Evolutionary conservation across 2,113 vertebrate genomes (phyloP).

Genomic region (Eulemur rufifrons): DNA sequence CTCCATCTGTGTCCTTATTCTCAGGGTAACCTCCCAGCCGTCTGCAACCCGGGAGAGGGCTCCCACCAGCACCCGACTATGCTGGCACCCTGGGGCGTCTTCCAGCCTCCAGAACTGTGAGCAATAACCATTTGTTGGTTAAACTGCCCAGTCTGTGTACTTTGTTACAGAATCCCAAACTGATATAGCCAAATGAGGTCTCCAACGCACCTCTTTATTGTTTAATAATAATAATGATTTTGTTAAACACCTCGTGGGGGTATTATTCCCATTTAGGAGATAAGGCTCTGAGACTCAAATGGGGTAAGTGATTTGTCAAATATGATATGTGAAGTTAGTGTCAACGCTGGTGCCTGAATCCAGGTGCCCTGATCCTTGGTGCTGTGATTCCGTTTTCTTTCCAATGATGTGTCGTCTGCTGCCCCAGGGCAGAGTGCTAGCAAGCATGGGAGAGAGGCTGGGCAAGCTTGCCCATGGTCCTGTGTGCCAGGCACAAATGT

Average conservation of each 20-base stretch:
- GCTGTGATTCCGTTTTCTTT: neutral
- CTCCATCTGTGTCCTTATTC: neutral
- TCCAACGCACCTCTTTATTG: neutral
- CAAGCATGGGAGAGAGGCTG: neutral
- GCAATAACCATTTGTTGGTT: neutral
- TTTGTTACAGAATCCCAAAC: neutral
- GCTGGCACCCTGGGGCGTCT: neutral
- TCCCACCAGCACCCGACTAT: accelerated
- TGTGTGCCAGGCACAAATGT: neutral
- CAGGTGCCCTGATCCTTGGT: neutral
- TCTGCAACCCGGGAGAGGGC: accelerated
- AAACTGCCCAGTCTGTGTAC: neutral
- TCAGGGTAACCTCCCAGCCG: neutral
- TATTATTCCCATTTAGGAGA: neutral
- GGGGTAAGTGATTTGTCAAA: neutral
- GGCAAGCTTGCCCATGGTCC: too few species aligned
- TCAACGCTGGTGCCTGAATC: too few species aligned
- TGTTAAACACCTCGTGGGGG: neutral
- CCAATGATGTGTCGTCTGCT: accelerated
- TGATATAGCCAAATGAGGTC: neutral
- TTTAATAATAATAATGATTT: neutral
- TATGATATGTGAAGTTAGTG: neutral
- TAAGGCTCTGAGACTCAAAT: neutral
- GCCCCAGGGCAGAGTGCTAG: neutral
- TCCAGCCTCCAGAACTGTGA: neutral